A percentile compares a stretch with the other conserved stretches of the same genome.
These are phyloP conservation scores for Hydrozoanthus gracilis DNA, from an alignment of 92 coral and sea anemone genomes.

Conservation along the genomic window DNA sequence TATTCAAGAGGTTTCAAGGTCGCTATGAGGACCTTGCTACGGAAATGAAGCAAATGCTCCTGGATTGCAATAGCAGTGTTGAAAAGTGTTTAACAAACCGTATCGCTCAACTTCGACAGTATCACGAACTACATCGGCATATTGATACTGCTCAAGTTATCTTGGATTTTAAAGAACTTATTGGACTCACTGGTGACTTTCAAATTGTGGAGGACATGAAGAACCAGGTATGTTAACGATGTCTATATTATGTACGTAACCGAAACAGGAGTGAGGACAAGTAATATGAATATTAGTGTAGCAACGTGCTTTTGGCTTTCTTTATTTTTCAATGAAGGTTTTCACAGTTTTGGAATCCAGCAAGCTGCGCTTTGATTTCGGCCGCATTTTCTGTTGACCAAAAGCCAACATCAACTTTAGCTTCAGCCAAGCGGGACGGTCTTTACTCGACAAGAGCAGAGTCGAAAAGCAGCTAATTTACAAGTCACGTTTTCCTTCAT, in stretches of 20 bases:
- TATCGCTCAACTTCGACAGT: conserved; percentile 38
- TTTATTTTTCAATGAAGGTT: too few relatives aligned
- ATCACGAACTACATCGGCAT: conserved; percentile 56
- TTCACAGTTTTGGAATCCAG: too few relatives aligned
- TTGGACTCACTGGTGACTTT: conserved; percentile 73
- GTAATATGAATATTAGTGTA: too few relatives aligned
- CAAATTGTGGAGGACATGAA: conserved; percentile 62
- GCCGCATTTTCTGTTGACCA: too few relatives aligned
- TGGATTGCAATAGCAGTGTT: not conserved
- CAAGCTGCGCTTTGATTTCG: too few relatives aligned
- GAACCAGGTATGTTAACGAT: conserved; percentile 62
- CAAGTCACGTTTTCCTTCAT: too few relatives aligned
- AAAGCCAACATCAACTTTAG: too few relatives aligned
- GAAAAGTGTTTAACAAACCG: conserved; percentile 4
- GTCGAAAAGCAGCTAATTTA: too few relatives aligned
- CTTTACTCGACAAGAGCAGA: too few relatives aligned
- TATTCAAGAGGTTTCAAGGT: conserved; percentile 13
- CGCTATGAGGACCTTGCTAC: conserved; percentile 7
- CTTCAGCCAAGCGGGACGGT: too few relatives aligned
- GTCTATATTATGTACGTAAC: not conserved
- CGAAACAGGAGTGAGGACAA: not conserved
- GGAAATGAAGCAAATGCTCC: conserved; percentile 24
- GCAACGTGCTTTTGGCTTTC: too few relatives aligned
- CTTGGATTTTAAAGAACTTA: conserved; percentile 46
- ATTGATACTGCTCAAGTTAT: conserved; percentile 68